phyloP scores from a whole-genome alignment of 2,888 invertebrate species.

The Aplocera efformata region DNA sequence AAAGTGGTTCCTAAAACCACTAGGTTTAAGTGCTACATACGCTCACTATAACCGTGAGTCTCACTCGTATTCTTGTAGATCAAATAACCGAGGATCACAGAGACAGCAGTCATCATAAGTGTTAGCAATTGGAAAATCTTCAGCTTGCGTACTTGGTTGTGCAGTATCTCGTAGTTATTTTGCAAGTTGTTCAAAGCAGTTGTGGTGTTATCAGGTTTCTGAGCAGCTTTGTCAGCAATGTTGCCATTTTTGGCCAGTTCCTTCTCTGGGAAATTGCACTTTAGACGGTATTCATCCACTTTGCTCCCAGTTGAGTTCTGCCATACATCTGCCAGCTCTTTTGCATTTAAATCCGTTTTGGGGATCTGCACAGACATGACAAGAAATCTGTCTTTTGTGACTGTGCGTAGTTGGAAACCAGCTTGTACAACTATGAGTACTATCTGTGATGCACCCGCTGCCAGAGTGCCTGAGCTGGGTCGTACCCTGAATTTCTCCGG shows the following conservation, averaged over 20 bases:
- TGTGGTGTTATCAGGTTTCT: conserved; percentile 88
- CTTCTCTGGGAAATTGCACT: conserved; percentile 82
- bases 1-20: conserved; percentile 60
- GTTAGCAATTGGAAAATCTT: conserved; percentile 60
- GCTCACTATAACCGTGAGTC: conserved; percentile 52
- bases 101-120: conserved; percentile 46
- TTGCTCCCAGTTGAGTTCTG: conserved; percentile 81
- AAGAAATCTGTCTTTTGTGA: conserved; percentile 91
- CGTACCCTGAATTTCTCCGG: conserved; percentile 97
- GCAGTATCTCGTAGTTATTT: conserved; percentile 51
- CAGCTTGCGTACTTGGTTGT: conserved; percentile 51
- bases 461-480: conserved; percentile 90
- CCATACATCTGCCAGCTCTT: conserved; percentile 88
- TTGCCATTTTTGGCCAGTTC: conserved; percentile 58
- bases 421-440: conserved; percentile 88
- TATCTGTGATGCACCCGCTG: conserved; percentile 81
- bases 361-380: conserved; percentile 89
- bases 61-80: conserved; percentile 53
- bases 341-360: conserved; percentile 74
- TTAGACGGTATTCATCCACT: conserved; percentile 86
- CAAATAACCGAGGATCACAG: conserved; percentile 53
- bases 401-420: conserved; percentile 84
- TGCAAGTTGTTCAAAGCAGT: conserved; percentile 80
- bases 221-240: conserved; percentile 58
- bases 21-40: conserved; percentile 57